These are phyloP conservation scores for Galerucella nymphaeae DNA, from an alignment of 2,888 invertebrate species.

Conservation along the genomic window DNA sequence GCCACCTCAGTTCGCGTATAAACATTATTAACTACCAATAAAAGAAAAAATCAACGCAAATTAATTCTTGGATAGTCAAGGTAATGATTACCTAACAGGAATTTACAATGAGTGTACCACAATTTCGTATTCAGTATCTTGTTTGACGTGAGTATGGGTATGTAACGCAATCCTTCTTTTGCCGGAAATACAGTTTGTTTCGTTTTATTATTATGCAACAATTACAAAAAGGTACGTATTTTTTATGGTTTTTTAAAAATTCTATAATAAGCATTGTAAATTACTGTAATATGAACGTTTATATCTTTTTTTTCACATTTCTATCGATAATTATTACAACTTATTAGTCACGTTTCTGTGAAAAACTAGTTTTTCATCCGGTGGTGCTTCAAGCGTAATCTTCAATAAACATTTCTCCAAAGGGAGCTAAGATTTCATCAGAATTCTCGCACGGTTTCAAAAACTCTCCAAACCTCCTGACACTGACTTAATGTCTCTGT, in stretches of 20 bases:
- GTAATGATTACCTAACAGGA: constrained; percentile 1
- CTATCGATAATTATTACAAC: no score
- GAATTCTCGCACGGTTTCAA: no score
- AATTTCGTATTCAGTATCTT: not conserved
- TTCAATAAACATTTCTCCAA: no score
- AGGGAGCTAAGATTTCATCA: no score
- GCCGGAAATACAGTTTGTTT: not conserved
- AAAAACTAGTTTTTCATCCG: no score
- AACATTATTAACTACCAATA: not conserved
- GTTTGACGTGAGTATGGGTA: not conserved
- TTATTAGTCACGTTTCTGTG: no score
- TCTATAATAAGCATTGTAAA: not conserved
- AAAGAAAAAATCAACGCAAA: not conserved
- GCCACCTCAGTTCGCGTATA: not conserved
- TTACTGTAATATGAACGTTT: not conserved
- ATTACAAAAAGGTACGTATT: not conserved
- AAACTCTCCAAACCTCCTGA: no score
- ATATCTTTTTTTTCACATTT: not conserved
- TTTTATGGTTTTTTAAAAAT: not conserved
- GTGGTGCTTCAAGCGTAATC: no score
- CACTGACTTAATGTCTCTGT: no score
- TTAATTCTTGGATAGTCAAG: constrained; percentile 5
- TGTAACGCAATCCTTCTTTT: not conserved
- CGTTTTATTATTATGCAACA: not conserved
- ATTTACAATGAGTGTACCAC: constrained; percentile 5